Percentiles rank a stretch among this genome's conserved stretches.
phyloP scores from a whole-genome alignment of 2,888 invertebrate species.

The Axea sp. region DNA sequence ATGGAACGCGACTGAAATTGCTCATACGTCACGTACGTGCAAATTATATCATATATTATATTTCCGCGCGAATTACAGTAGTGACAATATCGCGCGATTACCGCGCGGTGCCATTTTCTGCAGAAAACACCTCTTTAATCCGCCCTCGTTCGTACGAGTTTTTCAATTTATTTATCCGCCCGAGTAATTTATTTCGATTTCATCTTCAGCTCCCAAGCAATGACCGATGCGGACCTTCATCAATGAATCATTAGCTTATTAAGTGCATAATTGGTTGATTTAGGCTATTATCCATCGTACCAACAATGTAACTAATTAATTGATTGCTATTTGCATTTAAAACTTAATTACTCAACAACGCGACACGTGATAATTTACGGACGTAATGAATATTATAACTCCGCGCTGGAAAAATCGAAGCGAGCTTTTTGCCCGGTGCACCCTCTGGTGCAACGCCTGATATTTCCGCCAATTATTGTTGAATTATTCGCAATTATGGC shows the following conservation, averaged over 20 bases:
- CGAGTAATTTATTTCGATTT: slow-evolving; percentile 34
- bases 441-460: slow-evolving; percentile 19
- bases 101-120: no score
- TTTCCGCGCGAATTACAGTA: no score
- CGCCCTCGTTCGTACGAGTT: no score
- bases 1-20: no score
- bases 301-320: slow-evolving; percentile 56
- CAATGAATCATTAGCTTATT: slow-evolving; percentile 58
- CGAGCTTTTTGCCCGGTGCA: slow-evolving; percentile 10
- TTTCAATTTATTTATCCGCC: neutral
- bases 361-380: slow-evolving; percentile 29
- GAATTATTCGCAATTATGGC: slow-evolving; percentile 39
- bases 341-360: slow-evolving; percentile 45
- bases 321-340: slow-evolving; percentile 58
- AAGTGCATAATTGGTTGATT: slow-evolving; percentile 56
- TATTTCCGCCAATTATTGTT: slow-evolving; percentile 39
- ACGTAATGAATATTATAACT: slow-evolving; percentile 41
- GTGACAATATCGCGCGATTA: no score
- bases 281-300: slow-evolving; percentile 50
- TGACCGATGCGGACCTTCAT: slow-evolving; percentile 30
- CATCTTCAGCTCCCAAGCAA: slow-evolving; percentile 25
- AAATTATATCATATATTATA: no score
- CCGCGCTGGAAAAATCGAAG: slow-evolving; percentile 20
- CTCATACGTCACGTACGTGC: no score
- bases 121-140: no score